Evolutionary conservation across 1,140 invertebrate genomes (phyloP), one percentile per base, ranked within the genome.

Genomic region (Gryllus bimaculatus): DNA sequence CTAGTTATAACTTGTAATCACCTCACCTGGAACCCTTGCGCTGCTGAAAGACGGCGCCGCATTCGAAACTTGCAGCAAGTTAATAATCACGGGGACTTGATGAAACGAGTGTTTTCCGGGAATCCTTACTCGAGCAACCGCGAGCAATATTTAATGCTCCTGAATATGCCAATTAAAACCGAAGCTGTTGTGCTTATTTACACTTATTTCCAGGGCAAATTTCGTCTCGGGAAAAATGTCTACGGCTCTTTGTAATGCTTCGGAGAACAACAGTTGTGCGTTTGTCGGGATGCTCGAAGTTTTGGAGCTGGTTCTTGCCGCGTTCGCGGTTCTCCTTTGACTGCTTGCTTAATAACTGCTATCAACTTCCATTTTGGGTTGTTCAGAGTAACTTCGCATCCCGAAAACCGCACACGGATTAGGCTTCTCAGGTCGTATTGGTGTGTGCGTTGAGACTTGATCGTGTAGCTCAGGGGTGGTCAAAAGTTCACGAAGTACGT

Each of bases 1-100:
- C 54, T 66, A 66, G 54, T 66, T 66, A 66, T 66, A 66, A 66
- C 54, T 66, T 66, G 54, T 66, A 66, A 66, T 66, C 54, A 66
- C 54, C 54, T 66, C 54, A 66, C 54, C 54, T 66, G 54, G 54
- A 66, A 1, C 54, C 10, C 54, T 7, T 66, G 54, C 54, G 54
- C 10, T 7, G 54, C 54, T 66, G 54, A 66, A 66, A 66, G 54
- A 66, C 54, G 54, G 54, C 10, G 54, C 54, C 18, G 54, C 18
- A 66, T 66, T 66, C 54, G 18, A 66, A 66, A 66, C 54, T 66
- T 66, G 54, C 54, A 66, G 54, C 54, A 66, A 66, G 54, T 66
- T 66, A 66, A 66, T 66, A 66, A 66, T 66, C 54, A 66, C 54
- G 54, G 18, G 18, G 54, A 18, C 54, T 13, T 66, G 54, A 39